A percentile compares a stretch with the other conserved stretches of the same genome.
Evolutionary conservation across 2,888 invertebrate species (phyloP).

Genomic region (Tipula vernalis): DNA sequence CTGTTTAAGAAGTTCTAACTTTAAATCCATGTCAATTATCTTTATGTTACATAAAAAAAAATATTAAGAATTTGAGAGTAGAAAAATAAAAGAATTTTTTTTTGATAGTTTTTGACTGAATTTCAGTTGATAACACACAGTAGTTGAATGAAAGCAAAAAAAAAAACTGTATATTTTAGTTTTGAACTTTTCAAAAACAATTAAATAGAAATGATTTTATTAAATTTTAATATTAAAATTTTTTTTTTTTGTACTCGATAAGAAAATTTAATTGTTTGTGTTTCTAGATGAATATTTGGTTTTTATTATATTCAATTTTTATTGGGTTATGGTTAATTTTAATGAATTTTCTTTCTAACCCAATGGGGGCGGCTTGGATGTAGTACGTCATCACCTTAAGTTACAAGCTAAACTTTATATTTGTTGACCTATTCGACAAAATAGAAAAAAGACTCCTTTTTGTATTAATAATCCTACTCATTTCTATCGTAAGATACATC

Average conservation of each 20-base stretch:
- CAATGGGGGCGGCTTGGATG: neutral
- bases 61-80: neutral
- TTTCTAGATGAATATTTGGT: neutral
- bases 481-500: neutral
- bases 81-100: neutral
- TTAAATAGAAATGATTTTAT: neutral
- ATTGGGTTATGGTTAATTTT: neutral
- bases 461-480: neutral
- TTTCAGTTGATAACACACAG: neutral
- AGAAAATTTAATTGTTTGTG: neutral
- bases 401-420: neutral
- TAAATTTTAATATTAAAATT: neutral
- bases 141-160: neutral
- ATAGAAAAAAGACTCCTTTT: neutral
- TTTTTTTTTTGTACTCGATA: neutral
- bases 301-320: neutral
- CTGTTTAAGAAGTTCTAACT: neutral
- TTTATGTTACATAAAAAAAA: neutral
- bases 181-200: neutral
- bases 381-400: neutral
- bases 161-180: neutral
- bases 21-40: neutral
- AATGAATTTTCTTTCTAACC: neutral
- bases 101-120: neutral
- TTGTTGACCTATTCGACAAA: neutral